Evolutionary conservation across 2,797 vertebrate species (phyloP), one percentile per base, ranked within the genome.

Genomic region (Betta splendens): DNA sequence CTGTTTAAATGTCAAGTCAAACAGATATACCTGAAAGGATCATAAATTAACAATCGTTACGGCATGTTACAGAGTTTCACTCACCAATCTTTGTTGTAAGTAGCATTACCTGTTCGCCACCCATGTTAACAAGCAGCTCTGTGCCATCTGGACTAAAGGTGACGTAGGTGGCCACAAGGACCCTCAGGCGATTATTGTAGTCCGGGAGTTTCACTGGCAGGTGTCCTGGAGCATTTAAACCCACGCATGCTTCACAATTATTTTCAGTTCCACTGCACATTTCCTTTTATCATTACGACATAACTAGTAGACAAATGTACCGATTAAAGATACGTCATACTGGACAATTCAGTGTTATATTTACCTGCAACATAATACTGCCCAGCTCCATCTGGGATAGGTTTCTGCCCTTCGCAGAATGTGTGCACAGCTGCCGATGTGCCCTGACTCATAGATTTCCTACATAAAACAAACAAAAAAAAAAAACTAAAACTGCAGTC

Each of bases 351-450:
- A 57, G 17, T 16, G 17, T 28, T 16, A 48, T 21, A 70, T 68
- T 52, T 35, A 99, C 98, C 98, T 94, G 98, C 98, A 26, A 98
- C 96, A 10, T 98, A 99, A 88, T 99, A 99, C 87, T 99, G 98
- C 1, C 95, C 96, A 0, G 98, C 97, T 16, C 94, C 96, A 0
- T 99, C 97, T 0, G 97, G 98, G 64, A 99, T 96, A 10, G 96
- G 94, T 29, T 95, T 98, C 88, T 94, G 94, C 42, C 92, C 87
- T 46, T 98, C 96, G 48, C 95, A 98, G 88, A 99, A 97, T 0
- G 97, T 97, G 78, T 98, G 96, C 38, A 98, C 94, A 2, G 94
- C 95, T 31, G 97, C 94, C 12, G 94, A 92, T 20, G 93, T 92
- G 61, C 85, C 93, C 87, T 95, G 95, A 85, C 88, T 94, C 88